Evolutionary conservation across 1,140 invertebrate genomes (phyloP).

Genomic region (Drosophila persimilis): DNA sequence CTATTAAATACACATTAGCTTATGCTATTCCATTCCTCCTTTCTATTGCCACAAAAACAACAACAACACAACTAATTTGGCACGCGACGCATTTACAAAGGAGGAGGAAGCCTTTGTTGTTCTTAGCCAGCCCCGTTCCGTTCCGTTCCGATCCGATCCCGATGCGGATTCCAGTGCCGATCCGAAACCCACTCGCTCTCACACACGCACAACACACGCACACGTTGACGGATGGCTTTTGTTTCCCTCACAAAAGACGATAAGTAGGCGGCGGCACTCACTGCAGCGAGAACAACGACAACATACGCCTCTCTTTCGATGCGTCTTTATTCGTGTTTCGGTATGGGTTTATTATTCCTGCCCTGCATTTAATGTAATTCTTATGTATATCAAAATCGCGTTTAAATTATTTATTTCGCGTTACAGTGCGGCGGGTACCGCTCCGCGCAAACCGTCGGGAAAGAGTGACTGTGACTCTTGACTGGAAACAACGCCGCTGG

Average conservation of each 20-base stretch:
- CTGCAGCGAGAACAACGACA: slow-evolving; percentile 22
- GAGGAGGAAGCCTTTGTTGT: slow-evolving; percentile 24
- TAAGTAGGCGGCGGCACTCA: slow-evolving; percentile 42
- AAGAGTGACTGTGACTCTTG: slow-evolving; percentile 21
- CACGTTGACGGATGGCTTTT: slow-evolving; percentile 32
- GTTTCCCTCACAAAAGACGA: slow-evolving; percentile 50
- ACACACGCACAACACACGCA: slow-evolving; percentile 16
- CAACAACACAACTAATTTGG: slow-evolving; percentile 37
- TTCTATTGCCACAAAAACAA: slow-evolving; percentile 7
- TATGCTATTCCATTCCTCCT: slow-evolving; percentile 1
- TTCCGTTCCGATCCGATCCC: slow-evolving; percentile 4
- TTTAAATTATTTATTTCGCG: slow-evolving; percentile 16
- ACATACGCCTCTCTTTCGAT: slow-evolving; percentile 32
- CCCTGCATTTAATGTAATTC: slow-evolving; percentile 9
- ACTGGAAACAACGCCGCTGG: slow-evolving; percentile 3
- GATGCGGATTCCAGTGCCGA: slow-evolving; percentile 18
- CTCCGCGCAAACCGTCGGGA: slow-evolving; percentile 12
- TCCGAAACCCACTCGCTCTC: slow-evolving; percentile 30
- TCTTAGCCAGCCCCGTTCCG: not conserved
- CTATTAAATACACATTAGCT: slow-evolving; percentile 68
- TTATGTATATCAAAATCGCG: too few relatives aligned
- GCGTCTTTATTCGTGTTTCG: slow-evolving; percentile 28
- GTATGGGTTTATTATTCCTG: slow-evolving; percentile 28
- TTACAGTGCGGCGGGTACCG: slow-evolving; percentile 20
- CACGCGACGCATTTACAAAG: slow-evolving; percentile 36